These are phyloP conservation scores for Mantis religiosa DNA, from an alignment of 2,888 invertebrate genomes.

Conservation along the genomic window DNA sequence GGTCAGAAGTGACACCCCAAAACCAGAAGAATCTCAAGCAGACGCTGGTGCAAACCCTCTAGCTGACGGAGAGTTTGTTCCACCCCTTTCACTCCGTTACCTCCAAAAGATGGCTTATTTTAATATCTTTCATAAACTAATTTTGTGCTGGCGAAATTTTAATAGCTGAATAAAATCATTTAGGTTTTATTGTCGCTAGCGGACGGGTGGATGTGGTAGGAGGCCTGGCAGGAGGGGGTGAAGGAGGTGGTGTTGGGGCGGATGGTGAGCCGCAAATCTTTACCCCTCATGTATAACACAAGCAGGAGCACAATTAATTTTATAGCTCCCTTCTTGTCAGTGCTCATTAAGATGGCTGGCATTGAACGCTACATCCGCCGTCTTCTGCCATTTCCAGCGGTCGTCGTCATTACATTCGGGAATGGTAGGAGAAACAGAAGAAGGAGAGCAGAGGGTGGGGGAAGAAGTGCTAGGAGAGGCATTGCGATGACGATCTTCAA, in stretches of 20 bases:
- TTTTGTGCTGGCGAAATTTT: slow-evolving; percentile 32
- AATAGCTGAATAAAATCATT: slow-evolving; percentile 33
- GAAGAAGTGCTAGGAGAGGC: neutral
- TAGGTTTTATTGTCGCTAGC: slow-evolving; percentile 31
- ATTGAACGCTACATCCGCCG: slow-evolving; percentile 25
- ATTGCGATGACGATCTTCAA: slow-evolving; percentile 1
- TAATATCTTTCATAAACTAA: slow-evolving; percentile 34
- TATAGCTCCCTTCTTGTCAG: slow-evolving; percentile 28
- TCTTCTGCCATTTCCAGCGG: slow-evolving; percentile 11
- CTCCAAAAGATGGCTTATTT: slow-evolving; percentile 27
- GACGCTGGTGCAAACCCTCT: neutral
- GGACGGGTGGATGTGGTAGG: slow-evolving; percentile 4
- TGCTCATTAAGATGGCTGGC: slow-evolving; percentile 31
- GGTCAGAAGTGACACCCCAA: no score
- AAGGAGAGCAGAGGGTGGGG: neutral
- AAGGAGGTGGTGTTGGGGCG: neutral
- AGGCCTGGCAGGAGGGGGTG: neutral
- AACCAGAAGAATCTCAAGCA: no score
- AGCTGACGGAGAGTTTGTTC: neutral
- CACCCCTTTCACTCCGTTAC: neutral
- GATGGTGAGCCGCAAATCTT: slow-evolving; percentile 29
- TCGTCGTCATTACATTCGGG: slow-evolving; percentile 7
- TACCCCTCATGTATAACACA: slow-evolving; percentile 27
- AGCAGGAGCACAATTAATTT: slow-evolving; percentile 33
- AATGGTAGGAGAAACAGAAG: neutral